Base-by-base conservation (phyloP, 2,888 invertebrate genomes). In the Asteroscopus sphinx region DNA sequence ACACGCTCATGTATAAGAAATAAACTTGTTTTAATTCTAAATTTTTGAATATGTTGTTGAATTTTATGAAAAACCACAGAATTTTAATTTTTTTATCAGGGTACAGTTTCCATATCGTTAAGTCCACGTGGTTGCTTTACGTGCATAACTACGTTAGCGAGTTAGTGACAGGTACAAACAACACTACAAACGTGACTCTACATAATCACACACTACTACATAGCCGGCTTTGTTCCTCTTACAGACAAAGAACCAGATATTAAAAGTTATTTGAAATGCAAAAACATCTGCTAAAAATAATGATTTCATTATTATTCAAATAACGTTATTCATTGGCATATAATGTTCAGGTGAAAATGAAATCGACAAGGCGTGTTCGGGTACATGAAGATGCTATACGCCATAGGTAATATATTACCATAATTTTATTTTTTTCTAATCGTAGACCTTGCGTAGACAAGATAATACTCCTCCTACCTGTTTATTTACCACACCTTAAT, bases 281-380 rank as follows among this genome's bases (percentile, higher is more conserved):
- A 68, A 66, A 48, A 42, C 16, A 45, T 33, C 21, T 46, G 45
- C 44, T 60, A 12, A 61, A 53, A 68, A 59, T 51, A 61, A 60
- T 56, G n/a, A 12, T 48, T 46, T 45, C 36, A 59, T 53, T 62
- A 54, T 67, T 62, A 57, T 62, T 54, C 49, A 66, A 74, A 61
- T 56, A 68, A 61, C 61, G 67, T 74, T 88, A 88, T 82, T 89
- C 73, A 88, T 93, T 93, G 92, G 90, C 91, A 90, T 92, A 86
- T 88, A 88, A 93, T 93, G 92, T 93, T 93, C 87, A 93, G 93
- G 93, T 93, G 92, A 93, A 88, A 93, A 93, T 93, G 93, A 93
- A 93, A 93, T 88, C 93, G 82, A 84, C 92, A 88, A 92, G 93
- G 93, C 93, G 93, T 84, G 93, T 93, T 85, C 93, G 93, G 83